Base-by-base conservation (phyloP, 2,797 vertebrate genomes). In the Trichosurus vulpecula region DNA sequence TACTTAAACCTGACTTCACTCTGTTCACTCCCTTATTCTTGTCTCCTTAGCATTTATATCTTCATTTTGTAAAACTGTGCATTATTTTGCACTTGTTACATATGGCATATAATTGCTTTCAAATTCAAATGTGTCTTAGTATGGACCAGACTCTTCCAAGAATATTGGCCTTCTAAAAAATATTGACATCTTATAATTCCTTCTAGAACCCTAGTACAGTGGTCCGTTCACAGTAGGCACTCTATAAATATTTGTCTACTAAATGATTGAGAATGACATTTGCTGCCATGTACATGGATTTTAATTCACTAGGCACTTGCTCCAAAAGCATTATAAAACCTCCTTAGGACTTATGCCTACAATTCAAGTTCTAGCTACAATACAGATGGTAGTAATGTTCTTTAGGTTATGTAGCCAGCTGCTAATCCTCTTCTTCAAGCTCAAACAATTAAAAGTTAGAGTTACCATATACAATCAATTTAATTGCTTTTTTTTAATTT, bases 261-360 rank as follows among this genome's bases (percentile, higher is more conserved):
- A 53, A 47, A 81, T 47, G 9, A 54, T 52, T 51, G 51, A 90
- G 35, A 95, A 22, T 35, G 10, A 51, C 3, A 11, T 1, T 41
- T 25, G 11, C 8, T 29, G 5, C 22, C 89, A 25, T 10, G 14
- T 1, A 51, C n/a, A 91, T 35, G 81, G 14, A n/a, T 41, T 2
- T 41, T 19, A 1, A 2, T 94, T 35, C 55, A 54, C 52, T 30
- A 94, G 27, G 90, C 31, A 90, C 31, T 1, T 29, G 14, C 55
- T 90, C 90, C 87, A 16, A 74, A 94, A 55, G 22, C 56, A 56
- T 31, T 55, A 81, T 91, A 92, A 90, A 93, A 93, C 19, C 56
- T 57, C 16, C 91, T 74, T 74, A 14, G 54, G 92, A 13, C 66
- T 92, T 89, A 19, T n/a, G 55, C 30, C 31, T 87, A 53, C 66